Percentiles rank a stretch among this genome's conserved stretches.
phyloP scores from a whole-genome alignment of 1,140 invertebrate species.

The Drosophila saltans region DNA sequence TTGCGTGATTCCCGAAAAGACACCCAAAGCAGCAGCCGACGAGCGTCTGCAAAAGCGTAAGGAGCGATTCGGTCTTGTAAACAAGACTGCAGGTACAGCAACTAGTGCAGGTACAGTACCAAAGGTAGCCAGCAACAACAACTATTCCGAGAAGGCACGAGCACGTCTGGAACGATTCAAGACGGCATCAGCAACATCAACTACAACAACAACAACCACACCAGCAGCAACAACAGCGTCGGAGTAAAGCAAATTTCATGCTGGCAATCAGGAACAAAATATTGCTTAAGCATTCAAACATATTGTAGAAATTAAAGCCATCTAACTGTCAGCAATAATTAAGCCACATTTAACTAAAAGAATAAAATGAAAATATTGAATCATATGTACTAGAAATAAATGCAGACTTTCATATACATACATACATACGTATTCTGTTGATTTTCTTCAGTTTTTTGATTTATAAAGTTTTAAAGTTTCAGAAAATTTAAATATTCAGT shows the following conservation, averaged over 20 bases:
- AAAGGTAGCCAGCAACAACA: constrained; percentile 54
- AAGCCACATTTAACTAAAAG: constrained; percentile 33
- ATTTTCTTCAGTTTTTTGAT: too few species aligned
- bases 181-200: constrained; percentile 19
- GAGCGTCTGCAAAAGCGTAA: constrained; percentile 89
- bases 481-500: too few species aligned
- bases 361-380: constrained; percentile 20
- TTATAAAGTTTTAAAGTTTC: too few species aligned
- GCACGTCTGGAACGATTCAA: constrained; percentile 80
- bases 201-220: constrained; percentile 11
- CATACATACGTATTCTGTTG: too few species aligned
- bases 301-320: constrained; percentile 26
- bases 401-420: neutral
- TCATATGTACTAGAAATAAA: neutral
- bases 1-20: constrained; percentile 87
- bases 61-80: constrained; percentile 86
- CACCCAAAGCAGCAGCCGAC: constrained; percentile 87
- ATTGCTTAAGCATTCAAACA: constrained; percentile 34
- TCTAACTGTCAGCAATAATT: constrained; percentile 33
- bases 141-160: constrained; percentile 76
- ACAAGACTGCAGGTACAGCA: neutral
- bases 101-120: neutral
- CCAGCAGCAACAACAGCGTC: neutral
- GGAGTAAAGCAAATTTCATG: neutral
- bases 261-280: neutral